A percentile compares a stretch with the other conserved stretches of the same genome.
Conservation (phyloP, 2,888 invertebrate species). For the Papilio demoleus region DNA sequence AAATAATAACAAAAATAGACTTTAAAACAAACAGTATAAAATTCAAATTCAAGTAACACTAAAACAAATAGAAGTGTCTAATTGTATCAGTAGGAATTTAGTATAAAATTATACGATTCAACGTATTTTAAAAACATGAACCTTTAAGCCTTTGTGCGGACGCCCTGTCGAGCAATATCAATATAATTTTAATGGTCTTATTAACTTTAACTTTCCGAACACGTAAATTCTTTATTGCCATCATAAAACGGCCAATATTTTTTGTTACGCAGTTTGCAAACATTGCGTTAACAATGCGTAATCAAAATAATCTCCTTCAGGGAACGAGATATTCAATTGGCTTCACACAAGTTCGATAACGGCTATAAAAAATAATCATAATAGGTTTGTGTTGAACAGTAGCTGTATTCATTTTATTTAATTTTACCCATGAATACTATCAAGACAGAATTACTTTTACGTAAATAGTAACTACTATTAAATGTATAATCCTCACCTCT, state of each 20-base stretch:
- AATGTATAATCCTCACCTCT: too few relatives aligned
- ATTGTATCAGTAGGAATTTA: constrained; percentile 53
- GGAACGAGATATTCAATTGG: constrained; percentile 25
- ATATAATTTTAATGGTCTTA: constrained; percentile 74
- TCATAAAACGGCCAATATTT: constrained; percentile 61
- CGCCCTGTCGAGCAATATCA: constrained; percentile 62
- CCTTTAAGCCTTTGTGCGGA: constrained; percentile 68
- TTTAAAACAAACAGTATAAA: constrained; percentile 25
- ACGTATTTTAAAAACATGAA: constrained; percentile 72
- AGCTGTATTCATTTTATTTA: neutral
- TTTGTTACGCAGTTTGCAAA: constrained; percentile 49
- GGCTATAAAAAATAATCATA: constrained; percentile 2
- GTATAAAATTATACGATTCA: constrained; percentile 73
- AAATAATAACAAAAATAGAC: neutral
- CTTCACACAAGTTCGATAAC: constrained; percentile 19
- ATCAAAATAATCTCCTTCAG: constrained; percentile 40
- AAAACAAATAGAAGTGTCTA: constrained; percentile 28
- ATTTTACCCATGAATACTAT: neutral
- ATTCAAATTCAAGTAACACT: constrained; percentile 49
- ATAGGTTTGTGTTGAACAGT: neutral
- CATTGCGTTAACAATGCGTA: constrained; percentile 43
- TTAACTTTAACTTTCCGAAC: constrained; percentile 69
- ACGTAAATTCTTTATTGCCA: constrained; percentile 67
- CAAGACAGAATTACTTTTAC: too few relatives aligned
- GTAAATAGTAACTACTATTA: too few relatives aligned